phyloP scores from a whole-genome alignment of 2,888 invertebrate genomes.

The Athripsodes cinereus region DNA sequence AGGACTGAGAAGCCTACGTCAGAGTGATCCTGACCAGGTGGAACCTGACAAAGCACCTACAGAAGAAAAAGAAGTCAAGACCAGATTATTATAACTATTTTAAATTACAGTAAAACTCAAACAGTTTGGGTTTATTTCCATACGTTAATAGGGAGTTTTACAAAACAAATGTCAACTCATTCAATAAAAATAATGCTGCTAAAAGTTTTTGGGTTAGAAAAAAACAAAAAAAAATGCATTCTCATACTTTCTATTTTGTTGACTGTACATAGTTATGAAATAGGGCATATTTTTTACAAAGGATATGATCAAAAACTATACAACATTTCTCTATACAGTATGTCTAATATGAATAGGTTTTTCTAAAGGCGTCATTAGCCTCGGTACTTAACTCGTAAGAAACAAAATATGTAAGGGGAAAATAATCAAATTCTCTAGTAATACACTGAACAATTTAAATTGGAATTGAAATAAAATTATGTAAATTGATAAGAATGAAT shows the following conservation, averaged over 20 bases:
- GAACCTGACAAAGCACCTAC: too few species aligned
- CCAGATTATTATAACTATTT: too few species aligned
- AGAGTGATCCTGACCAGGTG: too few species aligned
- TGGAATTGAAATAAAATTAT: constrained; percentile 27
- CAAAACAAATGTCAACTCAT: too few species aligned
- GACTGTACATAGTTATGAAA: background rate
- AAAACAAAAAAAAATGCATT: too few species aligned
- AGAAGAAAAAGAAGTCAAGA: too few species aligned
- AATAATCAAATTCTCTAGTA: background rate
- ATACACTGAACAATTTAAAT: constrained; percentile 23
- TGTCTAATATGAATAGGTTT: constrained; percentile 4
- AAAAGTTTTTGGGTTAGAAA: too few species aligned
- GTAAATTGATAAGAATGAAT: constrained; percentile 16
- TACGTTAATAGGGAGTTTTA: too few species aligned
- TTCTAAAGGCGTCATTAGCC: constrained; percentile 25
- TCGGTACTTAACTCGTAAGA: constrained; percentile 23
- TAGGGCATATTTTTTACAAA: background rate
- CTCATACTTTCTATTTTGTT: background rate
- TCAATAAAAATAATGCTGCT: too few species aligned
- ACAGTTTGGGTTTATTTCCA: too few species aligned
- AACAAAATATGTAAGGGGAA: constrained; percentile 17
- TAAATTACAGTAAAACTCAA: too few species aligned
- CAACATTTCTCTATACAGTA: background rate
- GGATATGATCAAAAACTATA: background rate
- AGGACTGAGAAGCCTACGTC: too few species aligned